phyloP scores from a whole-genome alignment of 2,113 vertebrate species.

The Lutjanus erythropterus region DNA sequence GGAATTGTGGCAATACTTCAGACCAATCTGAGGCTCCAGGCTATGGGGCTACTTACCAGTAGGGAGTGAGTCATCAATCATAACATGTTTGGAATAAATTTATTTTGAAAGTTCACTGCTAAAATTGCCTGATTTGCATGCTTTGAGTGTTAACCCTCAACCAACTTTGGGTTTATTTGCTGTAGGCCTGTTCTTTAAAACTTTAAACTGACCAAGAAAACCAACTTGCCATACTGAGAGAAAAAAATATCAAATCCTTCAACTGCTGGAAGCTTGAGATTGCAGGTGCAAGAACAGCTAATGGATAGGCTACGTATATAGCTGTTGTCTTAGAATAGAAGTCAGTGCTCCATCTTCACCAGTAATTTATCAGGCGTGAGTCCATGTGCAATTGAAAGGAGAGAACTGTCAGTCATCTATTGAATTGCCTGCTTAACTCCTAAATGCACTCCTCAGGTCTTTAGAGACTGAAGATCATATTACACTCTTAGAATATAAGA shows the following conservation, averaged over 20 bases:
- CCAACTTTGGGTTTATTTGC: neutral
- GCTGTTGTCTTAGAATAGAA: neutral
- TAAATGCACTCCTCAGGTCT: conserved; percentile 4
- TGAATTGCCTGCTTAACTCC: neutral
- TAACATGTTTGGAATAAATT: neutral
- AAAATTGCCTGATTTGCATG: neutral
- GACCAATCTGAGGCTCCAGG: neutral
- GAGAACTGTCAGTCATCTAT: neutral
- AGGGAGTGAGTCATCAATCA: neutral
- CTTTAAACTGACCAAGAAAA: neutral
- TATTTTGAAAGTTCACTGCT: neutral
- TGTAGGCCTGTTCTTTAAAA: neutral
- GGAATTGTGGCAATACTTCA: neutral
- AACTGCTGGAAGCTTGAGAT: neutral
- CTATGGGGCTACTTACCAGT: neutral
- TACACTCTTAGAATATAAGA: too few relatives aligned
- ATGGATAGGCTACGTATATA: neutral
- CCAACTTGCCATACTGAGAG: neutral
- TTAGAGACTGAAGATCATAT: neutral
- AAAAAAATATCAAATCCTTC: neutral
- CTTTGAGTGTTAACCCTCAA: neutral
- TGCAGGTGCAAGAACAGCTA: neutral
- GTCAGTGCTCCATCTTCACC: conserved; percentile 4
- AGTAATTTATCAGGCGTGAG: neutral
- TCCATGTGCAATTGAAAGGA: neutral